These are phyloP conservation scores for Xanthorhoe spadicearia DNA, from an alignment of 2,888 invertebrate genomes.

Conservation along the genomic window DNA sequence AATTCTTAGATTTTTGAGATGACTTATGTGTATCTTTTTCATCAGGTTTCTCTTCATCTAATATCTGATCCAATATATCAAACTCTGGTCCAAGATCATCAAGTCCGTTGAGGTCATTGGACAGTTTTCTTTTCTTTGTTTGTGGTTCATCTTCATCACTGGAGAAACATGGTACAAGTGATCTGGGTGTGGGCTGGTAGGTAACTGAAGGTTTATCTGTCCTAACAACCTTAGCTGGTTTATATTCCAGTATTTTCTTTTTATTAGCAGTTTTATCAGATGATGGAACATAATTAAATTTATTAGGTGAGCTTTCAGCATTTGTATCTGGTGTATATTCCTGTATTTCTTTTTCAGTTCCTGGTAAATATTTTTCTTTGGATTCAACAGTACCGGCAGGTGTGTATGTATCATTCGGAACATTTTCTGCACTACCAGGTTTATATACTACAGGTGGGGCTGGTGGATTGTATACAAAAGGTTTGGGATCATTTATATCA, in stretches of 20 bases:
- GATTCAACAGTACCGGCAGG: constrained; percentile 71
- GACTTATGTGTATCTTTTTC: constrained; percentile 35
- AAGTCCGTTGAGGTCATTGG: constrained; percentile 72
- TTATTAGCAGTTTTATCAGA: constrained; percentile 70
- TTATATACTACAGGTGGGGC: constrained; percentile 62
- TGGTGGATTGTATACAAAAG: constrained; percentile 75
- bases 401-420: constrained; percentile 70
- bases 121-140: constrained; percentile 68
- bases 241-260: constrained; percentile 77
- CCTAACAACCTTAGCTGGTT: constrained; percentile 70
- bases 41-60: constrained; percentile 73
- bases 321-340: constrained; percentile 70
- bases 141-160: constrained; percentile 81
- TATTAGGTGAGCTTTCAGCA: constrained; percentile 52
- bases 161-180: constrained; percentile 77
- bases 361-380: constrained; percentile 74
- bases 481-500: constrained; percentile 70
- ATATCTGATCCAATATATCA: constrained; percentile 80
- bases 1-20: constrained; percentile 29
- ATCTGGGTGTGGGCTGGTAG: constrained; percentile 78
- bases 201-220: constrained; percentile 61
- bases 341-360: constrained; percentile 66
- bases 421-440: constrained; percentile 68
- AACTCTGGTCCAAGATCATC: constrained; percentile 81
- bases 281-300: constrained; percentile 76